Evolutionary conservation across 2,888 invertebrate species (phyloP), one percentile per base, ranked within the genome.

Genomic region (Zygogramma bicolorata): DNA sequence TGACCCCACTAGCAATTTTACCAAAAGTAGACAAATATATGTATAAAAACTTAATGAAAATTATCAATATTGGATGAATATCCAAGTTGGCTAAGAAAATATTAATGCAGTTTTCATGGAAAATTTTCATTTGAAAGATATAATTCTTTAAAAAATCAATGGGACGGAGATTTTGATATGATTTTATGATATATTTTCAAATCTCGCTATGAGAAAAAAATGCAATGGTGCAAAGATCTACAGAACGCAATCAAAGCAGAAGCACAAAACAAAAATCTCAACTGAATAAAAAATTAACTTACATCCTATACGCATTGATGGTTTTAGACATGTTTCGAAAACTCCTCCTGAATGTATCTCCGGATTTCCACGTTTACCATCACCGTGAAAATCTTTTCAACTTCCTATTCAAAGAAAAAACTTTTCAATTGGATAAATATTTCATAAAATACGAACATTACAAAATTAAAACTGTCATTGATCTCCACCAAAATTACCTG

Each of bases 291-390:
- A n/a, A 77, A 71, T 65, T 69, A 90, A 93, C 94, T 95, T 90
- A 95, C 95, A 95, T 94, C 91, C 95, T 93, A 89, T 95, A 95
- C 86, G 94, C 94, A 90, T 95, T 95, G 87, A 95, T 92, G 87
- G 94, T 94, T 91, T 94, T 95, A 89, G 95, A 95, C 93, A 94
- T 94, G 75, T 82, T 81, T 80, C 77, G 74, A 66, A 72, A 71
- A 69, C 62, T 73, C 73, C 78, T 74, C 61, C 62, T 71, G 73
- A 70, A 49, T 66, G 61, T 66, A 71, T 76, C 74, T 75, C 68
- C 75, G 57, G 70, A 73, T 61, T 71, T 71, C 63, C 74, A 70
- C 72, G 68, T 59, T 75, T 80, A 80, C 79, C 81, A 80, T 80
- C 76, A 80, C 78, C 74, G 71, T 61, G 62, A 57, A 66, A 62